A percentile compares a stretch with the other conserved stretches of the same genome.
These are phyloP conservation scores for Hydra vulgaris DNA, from an alignment of 30 jellyfish, hydroid and myxozoan genomes.

Conservation along the genomic window DNA sequence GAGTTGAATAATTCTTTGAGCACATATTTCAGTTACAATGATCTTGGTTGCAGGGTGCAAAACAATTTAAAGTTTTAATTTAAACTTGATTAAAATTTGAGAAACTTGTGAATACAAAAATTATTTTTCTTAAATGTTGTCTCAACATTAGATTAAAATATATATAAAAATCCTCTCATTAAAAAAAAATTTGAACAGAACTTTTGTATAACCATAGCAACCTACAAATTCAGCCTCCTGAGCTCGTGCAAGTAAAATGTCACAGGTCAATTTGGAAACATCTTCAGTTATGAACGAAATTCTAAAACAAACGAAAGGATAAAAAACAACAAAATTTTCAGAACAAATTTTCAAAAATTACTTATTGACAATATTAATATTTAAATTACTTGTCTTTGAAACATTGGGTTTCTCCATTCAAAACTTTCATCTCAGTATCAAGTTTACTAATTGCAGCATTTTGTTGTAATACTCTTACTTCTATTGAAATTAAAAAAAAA, in stretches of 20 bases:
- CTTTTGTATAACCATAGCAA: too few relatives aligned
- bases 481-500: slow-evolving; percentile 14
- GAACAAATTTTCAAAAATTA: too few relatives aligned
- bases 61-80: too few relatives aligned
- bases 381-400: background rate
- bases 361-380: background rate
- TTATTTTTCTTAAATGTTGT: too few relatives aligned
- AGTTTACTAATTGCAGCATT: slow-evolving; percentile 75
- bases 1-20: too few relatives aligned
- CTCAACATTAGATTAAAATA: too few relatives aligned
- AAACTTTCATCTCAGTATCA: slow-evolving; percentile 48
- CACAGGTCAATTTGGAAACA: slow-evolving; percentile 78
- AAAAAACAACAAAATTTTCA: background rate
- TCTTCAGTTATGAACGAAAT: slow-evolving; percentile 69
- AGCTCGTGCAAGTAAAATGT: slow-evolving; percentile 61
- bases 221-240: slow-evolving; percentile 67
- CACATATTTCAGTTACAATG: too few relatives aligned
- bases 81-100: too few relatives aligned
- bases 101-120: too few relatives aligned
- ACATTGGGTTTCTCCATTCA: background rate
- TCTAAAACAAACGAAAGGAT: slow-evolving; percentile 26
- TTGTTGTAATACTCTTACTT: slow-evolving; percentile 81
- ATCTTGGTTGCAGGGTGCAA: too few relatives aligned
- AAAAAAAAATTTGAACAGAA: too few relatives aligned
- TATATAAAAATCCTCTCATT: too few relatives aligned